Evolutionary conservation across 2,113 vertebrate genomes (phyloP).

Genomic region (Galbula dea): DNA sequence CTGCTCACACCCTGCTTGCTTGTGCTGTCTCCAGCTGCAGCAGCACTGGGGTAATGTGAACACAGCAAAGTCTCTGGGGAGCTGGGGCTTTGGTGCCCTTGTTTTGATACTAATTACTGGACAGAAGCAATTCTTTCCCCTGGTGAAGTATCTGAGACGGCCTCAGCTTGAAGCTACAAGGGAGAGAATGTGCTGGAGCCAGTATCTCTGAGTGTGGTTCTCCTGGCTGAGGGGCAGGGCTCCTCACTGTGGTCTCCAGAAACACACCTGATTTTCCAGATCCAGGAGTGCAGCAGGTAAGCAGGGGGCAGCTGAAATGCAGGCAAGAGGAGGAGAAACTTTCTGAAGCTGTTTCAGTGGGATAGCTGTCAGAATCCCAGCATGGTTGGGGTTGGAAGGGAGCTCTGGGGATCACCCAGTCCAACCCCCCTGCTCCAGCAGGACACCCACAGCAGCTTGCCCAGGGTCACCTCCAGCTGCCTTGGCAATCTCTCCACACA

Average conservation of each 20-base stretch:
- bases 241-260: too few relatives aligned
- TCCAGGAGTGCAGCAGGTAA: neutral
- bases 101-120: neutral
- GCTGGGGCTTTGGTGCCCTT: neutral
- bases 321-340: neutral
- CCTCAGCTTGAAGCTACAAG: neutral
- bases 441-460: too few relatives aligned
- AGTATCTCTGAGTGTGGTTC: too few relatives aligned
- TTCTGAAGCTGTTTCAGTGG: neutral
- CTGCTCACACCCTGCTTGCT: rapidly evolving
- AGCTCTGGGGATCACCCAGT: too few relatives aligned
- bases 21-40: neutral
- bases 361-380: too few relatives aligned
- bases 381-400: too few relatives aligned
- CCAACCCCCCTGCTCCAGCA: too few relatives aligned
- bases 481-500: too few relatives aligned
- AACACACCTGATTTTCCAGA: neutral
- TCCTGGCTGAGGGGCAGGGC: neutral
- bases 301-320: rapidly evolving
- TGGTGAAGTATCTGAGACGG: too few relatives aligned
- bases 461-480: too few relatives aligned
- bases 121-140: neutral
- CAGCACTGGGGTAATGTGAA: neutral
- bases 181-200: rapidly evolving
- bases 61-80: rapidly evolving